Base-by-base conservation (phyloP, 1,140 invertebrate species). In the Drosophila nigrodunni region DNA sequence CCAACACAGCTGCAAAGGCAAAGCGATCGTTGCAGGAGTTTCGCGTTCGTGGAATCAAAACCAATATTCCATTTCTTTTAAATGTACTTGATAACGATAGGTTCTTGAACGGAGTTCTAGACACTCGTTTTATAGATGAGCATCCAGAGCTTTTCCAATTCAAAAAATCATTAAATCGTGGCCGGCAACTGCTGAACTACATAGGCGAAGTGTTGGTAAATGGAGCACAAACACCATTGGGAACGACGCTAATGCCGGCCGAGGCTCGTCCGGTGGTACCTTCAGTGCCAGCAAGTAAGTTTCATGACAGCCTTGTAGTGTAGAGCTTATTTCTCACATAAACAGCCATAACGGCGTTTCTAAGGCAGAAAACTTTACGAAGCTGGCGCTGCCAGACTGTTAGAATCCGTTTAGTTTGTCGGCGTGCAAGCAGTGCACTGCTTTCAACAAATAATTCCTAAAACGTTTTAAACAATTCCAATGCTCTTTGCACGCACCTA, bases 91-190 rank as follows among this genome's bases (percentile, higher is more conserved):
- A 99, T 79, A 98, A 99, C 93, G 97, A 99, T 91, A 98, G 98
- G 92, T 99, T 99, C 93, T 93, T 99, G 18, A 97, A 97, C 86
- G 99, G 97, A 35, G 95, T 96, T 3, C 96, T 99, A 0, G 98
- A 99, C 92, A 99, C 99, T 0, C 97, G 98, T 92, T 99, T 99
- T 93, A 99, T 99, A 74, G 99, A 99, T 93, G 98, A 99, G 91
- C 96, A 99, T 93, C 99, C 99, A 0, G 96, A 99, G 85, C 94
- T 99, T 0, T 99, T 99, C 93, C 95, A 98, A 80, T 98, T 99
- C 89, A 93, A 94, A 46, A 95, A 95, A 0, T 96, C 96, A 0
- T 97, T 97, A 92, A 99, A 99, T 94, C 94, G 99, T 78, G 99
- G 98, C 1, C 98, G 99, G 93, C 99, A 99, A 93, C 93, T 99